Conservation (phyloP, 2,888 invertebrate genomes). For the Cheilosia soror region DNA sequence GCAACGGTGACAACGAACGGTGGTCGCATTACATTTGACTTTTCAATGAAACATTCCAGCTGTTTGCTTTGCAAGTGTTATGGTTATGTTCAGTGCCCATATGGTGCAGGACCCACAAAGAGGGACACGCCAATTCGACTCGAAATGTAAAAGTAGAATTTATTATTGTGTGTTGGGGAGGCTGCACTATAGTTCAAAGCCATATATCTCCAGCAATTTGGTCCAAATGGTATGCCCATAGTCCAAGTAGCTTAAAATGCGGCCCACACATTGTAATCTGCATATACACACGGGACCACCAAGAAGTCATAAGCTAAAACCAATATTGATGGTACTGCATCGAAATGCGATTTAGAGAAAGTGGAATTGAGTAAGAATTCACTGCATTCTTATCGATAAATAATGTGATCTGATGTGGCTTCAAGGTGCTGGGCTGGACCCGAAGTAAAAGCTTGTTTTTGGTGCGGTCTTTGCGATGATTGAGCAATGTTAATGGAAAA, state of each 20-base stretch:
- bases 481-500: slow-evolving; percentile 46
- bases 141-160: slow-evolving; percentile 55
- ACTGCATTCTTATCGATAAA: slow-evolving; percentile 21
- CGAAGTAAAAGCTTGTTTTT: background rate
- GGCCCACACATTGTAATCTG: slow-evolving; percentile 42
- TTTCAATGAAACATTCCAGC: slow-evolving; percentile 74
- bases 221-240: background rate
- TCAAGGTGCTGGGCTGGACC: slow-evolving; percentile 8
- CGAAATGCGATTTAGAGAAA: slow-evolving; percentile 7
- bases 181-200: slow-evolving; percentile 14
- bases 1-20: slow-evolving; percentile 64
- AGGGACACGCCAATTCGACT: slow-evolving; percentile 46
- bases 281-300: slow-evolving; percentile 16
- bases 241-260: slow-evolving; percentile 4
- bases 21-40: slow-evolving; percentile 71
- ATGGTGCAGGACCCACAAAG: slow-evolving; percentile 57
- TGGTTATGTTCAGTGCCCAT: slow-evolving; percentile 58
- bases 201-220: slow-evolving; percentile 9
- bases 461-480: slow-evolving; percentile 9
- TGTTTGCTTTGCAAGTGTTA: slow-evolving; percentile 70
- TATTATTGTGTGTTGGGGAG: slow-evolving; percentile 21
- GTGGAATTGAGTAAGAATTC: slow-evolving; percentile 3
- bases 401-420: slow-evolving; percentile 43
- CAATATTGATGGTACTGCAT: slow-evolving; percentile 14
- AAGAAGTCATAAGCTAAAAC: slow-evolving; percentile 27